Percentiles rank a stretch among this genome's conserved stretches.
phyloP scores from a whole-genome alignment of 2,797 vertebrate species.

The Clarias platycephalus region DNA sequence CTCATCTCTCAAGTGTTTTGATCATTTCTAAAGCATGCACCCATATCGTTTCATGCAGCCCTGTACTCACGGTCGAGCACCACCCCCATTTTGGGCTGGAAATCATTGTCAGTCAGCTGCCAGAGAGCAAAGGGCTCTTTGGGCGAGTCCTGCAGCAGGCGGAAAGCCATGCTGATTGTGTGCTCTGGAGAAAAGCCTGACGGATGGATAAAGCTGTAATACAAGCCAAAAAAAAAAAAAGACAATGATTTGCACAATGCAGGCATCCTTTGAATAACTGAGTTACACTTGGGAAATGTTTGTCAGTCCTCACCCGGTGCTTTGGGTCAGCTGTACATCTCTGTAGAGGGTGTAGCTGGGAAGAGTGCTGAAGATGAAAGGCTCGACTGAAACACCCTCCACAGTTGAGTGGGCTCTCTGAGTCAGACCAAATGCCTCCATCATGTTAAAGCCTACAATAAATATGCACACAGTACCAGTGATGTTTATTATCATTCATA shows the following conservation, averaged over 20 bases:
- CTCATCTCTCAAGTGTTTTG: neutral
- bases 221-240: slow-evolving; percentile 13
- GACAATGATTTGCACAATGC: neutral
- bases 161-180: slow-evolving; percentile 82
- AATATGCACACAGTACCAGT: neutral
- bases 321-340: slow-evolving; percentile 84
- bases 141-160: slow-evolving; percentile 82
- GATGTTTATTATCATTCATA: neutral
- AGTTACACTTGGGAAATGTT: neutral
- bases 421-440: slow-evolving; percentile 88
- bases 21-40: neutral
- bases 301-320: slow-evolving; percentile 77
- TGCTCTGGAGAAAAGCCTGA: slow-evolving; percentile 81
- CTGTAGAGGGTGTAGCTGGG: slow-evolving; percentile 83
- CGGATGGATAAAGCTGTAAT: slow-evolving; percentile 75
- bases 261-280: neutral
- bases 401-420: slow-evolving; percentile 81
- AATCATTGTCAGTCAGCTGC: slow-evolving; percentile 88
- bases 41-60: neutral
- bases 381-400: slow-evolving; percentile 84
- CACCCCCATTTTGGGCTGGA: slow-evolving; percentile 87
- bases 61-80: slow-evolving; percentile 84
- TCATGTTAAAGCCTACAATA: slow-evolving; percentile 88
- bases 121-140: slow-evolving; percentile 87
- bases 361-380: slow-evolving; percentile 78